A percentile compares a stretch with the other conserved stretches of the same genome.
These are phyloP conservation scores for Cryptops parisi DNA, from an alignment of 2,888 invertebrate genomes.

Conservation along the genomic window DNA sequence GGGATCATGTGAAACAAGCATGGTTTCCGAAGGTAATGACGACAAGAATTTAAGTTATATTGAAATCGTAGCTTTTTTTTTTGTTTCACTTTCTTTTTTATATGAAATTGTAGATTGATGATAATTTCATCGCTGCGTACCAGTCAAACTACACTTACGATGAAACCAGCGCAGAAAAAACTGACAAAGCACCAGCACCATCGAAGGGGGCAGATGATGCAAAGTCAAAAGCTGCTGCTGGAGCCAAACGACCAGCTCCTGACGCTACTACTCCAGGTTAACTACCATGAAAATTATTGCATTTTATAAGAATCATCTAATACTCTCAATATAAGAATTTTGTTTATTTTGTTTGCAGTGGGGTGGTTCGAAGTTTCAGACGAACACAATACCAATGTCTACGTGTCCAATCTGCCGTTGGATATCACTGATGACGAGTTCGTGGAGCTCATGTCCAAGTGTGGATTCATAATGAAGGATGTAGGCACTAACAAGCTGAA, in stretches of 20 bases:
- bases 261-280: not conserved
- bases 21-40: constrained; percentile 76
- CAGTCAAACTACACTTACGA: constrained; percentile 51
- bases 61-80: not conserved
- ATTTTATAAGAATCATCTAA: no score
- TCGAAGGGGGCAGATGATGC: not conserved
- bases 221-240: not conserved
- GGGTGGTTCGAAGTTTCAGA: constrained; percentile 91
- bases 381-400: constrained; percentile 82
- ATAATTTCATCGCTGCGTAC: constrained; percentile 89
- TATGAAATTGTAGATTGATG: constrained; percentile 66
- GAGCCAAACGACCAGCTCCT: not conserved
- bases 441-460: constrained; percentile 86
- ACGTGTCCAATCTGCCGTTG: constrained; percentile 79
- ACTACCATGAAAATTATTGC: no score
- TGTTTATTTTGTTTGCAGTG: no score
- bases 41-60: not conserved
- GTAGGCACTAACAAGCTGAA: constrained; percentile 62
- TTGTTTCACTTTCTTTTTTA: constrained; percentile 6
- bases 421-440: constrained; percentile 82
- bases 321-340: no score
- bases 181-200: not conserved
- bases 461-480: constrained; percentile 86
- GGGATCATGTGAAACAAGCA: constrained; percentile 77
- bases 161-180: not conserved